These are phyloP conservation scores for Mesorhabditis spiculigera DNA, from an alignment of 2,888 invertebrate genomes.

Conservation along the genomic window DNA sequence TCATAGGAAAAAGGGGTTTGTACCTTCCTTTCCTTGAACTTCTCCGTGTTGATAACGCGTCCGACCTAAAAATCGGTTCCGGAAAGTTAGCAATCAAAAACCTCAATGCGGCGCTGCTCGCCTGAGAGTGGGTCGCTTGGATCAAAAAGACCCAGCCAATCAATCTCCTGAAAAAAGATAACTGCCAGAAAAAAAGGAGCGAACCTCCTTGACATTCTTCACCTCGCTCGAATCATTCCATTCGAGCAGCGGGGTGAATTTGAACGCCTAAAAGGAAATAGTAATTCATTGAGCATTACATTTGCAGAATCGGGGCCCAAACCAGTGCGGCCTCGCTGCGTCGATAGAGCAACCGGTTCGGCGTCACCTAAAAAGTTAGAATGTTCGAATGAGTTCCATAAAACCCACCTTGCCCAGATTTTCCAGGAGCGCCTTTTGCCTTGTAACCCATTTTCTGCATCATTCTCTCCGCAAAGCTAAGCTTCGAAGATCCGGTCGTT, in stretches of 20 bases:
- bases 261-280: slow-evolving; percentile 66
- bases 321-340: slow-evolving; percentile 79
- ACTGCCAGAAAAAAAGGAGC: background rate
- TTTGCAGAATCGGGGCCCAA: slow-evolving; percentile 68
- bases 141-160: slow-evolving; percentile 23
- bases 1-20: background rate
- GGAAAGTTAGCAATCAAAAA: slow-evolving; percentile 10
- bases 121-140: no score
- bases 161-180: slow-evolving; percentile 8
- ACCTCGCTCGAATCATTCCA: slow-evolving; percentile 38
- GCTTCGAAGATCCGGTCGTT: background rate
- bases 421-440: slow-evolving; percentile 79
- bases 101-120: slow-evolving; percentile 9
- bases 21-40: background rate
- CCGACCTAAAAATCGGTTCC: slow-evolving; percentile 8
- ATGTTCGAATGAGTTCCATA: background rate
- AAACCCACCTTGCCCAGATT: slow-evolving; percentile 74
- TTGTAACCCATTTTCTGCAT: slow-evolving; percentile 55
- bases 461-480: slow-evolving; percentile 12
- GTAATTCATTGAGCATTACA: slow-evolving; percentile 55
- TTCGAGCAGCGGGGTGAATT: slow-evolving; percentile 20
- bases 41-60: slow-evolving; percentile 9
- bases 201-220: slow-evolving; percentile 38
- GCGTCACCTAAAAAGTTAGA: slow-evolving; percentile 54
- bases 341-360: slow-evolving; percentile 76